Percentiles rank a stretch among this genome's conserved stretches.
These are phyloP conservation scores for Heliconius melpomene DNA, from an alignment of 1,140 invertebrate species.

Conservation along the genomic window DNA sequence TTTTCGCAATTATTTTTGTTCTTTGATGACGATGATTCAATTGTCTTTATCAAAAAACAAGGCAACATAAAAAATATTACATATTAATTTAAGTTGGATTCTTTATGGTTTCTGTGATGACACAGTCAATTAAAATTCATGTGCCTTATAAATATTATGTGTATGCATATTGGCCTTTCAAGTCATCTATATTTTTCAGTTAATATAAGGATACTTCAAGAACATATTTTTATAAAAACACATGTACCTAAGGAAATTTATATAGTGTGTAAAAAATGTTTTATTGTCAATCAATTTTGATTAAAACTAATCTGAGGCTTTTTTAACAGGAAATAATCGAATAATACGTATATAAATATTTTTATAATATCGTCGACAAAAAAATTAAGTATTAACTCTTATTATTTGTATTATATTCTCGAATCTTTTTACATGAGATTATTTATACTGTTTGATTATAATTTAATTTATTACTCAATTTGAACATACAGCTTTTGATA, in stretches of 20 bases:
- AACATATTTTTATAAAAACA: neutral
- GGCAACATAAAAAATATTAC: neutral
- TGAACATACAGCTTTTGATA: no score
- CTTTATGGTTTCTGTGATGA: conserved; percentile 30
- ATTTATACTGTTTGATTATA: neutral
- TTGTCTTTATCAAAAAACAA: neutral
- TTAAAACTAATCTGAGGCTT: neutral
- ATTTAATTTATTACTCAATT: neutral
- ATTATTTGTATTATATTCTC: neutral
- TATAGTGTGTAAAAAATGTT: neutral
- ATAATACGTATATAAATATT: neutral
- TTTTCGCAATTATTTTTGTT: conserved; percentile 17
- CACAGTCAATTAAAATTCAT: conserved; percentile 39
- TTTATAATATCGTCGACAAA: neutral
- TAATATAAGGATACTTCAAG: neutral
- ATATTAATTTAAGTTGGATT: conserved; percentile 16
- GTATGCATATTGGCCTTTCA: conserved; percentile 18
- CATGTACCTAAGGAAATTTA: neutral
- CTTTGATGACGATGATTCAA: neutral
- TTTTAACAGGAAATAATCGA: neutral
- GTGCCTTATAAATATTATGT: conserved; percentile 41
- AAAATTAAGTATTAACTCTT: neutral
- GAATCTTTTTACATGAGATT: neutral
- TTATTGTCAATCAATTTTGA: neutral
- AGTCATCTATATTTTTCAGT: neutral